Base-by-base conservation (phyloP, 2,797 vertebrate genomes). In the Paratrypauchen microcephalus region DNA sequence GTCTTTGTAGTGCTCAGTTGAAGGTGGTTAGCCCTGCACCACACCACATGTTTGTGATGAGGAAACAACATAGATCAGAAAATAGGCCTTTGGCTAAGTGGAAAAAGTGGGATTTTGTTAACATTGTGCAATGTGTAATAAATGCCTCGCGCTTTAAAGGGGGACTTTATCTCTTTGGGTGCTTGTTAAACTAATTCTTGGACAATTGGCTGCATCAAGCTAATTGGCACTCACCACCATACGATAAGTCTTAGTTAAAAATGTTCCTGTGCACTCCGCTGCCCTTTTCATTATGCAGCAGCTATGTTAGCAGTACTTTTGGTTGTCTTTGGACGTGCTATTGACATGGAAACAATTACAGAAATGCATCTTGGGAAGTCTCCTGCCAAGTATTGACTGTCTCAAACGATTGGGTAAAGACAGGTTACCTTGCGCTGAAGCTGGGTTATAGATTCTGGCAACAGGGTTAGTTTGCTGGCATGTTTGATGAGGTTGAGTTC, bases 141-240 rank as follows among this genome's bases (percentile, higher is more conserved):
- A 56, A 66, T 39, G 15, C 21, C n/a, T 21, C 12, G 21, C 21
- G 50, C 50, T 54, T 56, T 2, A 66, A 54, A 30, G 6, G 50
- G 19, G 7, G 13, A 55, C 52, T 66, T 55, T 39, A 56, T 55
- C 52, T 66, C 52, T 19, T 55, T 19, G 5, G 30, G 21, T 6
- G 12, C 52, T 56, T 66, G 65, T 56, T 66, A 54, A 56, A 66
- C 65, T 55, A 56, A 56, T 66, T 52, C 32, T n/a, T 36, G 65
- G 48, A 54, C 65, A 66, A 66, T 66, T 24, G 50, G 54, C 52
- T 66, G 65, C 50, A 56, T 55, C 52, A 39, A 15, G n/a, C 50
- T 66, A 66, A 66, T 56, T 56, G 50, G 65, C 21, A 6, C 30
- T 66, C 36, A 15, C 28, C 26, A 4, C 19, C 21, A 50, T 23